Evolutionary conservation across 1,140 invertebrate genomes (phyloP), one percentile per base, ranked within the genome.

Genomic region (Drosophila littoralis): DNA sequence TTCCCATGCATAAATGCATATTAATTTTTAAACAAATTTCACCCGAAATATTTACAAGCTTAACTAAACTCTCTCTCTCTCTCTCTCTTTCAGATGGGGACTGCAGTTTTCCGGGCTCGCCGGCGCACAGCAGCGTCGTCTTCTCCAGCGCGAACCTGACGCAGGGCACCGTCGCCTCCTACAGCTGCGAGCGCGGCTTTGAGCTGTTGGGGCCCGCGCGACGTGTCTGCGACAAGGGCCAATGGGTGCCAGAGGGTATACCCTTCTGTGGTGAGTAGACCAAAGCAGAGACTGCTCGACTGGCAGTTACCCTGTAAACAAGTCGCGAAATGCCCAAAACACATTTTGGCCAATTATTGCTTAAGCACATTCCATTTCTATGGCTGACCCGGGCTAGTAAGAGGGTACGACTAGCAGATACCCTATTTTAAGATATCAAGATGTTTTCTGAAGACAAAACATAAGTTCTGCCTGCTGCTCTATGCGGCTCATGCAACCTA

Each of bases 71-170:
- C n/a, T 61, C 46, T 61, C 17, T 61, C n/a, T 48, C 15, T 36
- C 12, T 64, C 13, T 43, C 3, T 48, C 6, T 71, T 77, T 12
- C 52, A 91, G 90, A 91, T 72, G 72, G 57, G 36, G 77, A 81
- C 33, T 98, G 97, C 92, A 94, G 96, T 55, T 98, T 97, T 93
- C 97, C 97, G n/a, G 97, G 97, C n/a, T 96, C 97, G 1, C 97
- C 97, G 22, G 97, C 97, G 1, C 97, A 98, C 93, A 97, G 95
- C 50, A 94, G 92, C 40, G 95, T 98, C 6, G 93, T 95, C 1
- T 98, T 98, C 92, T 96, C 96, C 1, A 95, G 96, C 71, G 95
- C 95, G 35, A 91, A 91, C 40, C 92, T 96, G 28, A 92, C 92
- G 0, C 93, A 94, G 38, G 96, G 96, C 13, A 95, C 96, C 5